A percentile compares a stretch with the other conserved stretches of the same genome.
Evolutionary conservation across 2,113 vertebrate genomes (phyloP).

Genomic region (Baryphthengus martii): DNA sequence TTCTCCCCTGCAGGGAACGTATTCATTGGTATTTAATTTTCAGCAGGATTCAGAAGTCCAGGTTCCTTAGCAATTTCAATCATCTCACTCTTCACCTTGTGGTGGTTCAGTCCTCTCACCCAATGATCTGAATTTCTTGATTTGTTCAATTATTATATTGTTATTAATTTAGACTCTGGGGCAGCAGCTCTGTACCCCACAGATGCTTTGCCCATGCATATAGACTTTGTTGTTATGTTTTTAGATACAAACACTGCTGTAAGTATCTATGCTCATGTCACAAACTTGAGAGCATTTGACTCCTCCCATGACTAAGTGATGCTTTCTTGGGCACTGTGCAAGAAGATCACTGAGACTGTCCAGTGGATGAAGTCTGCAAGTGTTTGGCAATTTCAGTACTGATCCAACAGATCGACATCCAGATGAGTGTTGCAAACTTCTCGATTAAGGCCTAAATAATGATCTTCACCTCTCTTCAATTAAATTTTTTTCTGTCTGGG

Average conservation of each 20-base stretch:
- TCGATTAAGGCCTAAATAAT: not conserved
- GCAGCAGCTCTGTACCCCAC: not conserved
- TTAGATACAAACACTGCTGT: not conserved
- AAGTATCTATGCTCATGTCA: not conserved
- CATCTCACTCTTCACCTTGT: not conserved
- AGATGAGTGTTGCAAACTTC: not conserved
- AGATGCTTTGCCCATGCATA: not conserved
- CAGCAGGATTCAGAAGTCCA: not conserved
- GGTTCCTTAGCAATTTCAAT: not conserved
- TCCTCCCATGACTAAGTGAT: not conserved
- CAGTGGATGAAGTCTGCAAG: not conserved
- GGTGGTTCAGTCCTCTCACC: not conserved
- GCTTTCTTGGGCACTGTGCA: not conserved
- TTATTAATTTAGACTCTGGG: not conserved
- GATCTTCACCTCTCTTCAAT: not conserved
- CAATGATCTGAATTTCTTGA: not conserved
- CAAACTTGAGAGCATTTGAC: not conserved
- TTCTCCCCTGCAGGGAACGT: not conserved
- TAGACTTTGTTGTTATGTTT: not conserved
- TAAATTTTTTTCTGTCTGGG: not conserved
- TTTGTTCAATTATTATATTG: not conserved
- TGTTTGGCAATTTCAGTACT: not conserved
- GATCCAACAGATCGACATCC: not conserved
- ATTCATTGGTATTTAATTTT: not conserved
- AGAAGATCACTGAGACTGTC: not conserved